Conservation (phyloP, 2,888 invertebrate species). For the Podotricha telesiphe region DNA sequence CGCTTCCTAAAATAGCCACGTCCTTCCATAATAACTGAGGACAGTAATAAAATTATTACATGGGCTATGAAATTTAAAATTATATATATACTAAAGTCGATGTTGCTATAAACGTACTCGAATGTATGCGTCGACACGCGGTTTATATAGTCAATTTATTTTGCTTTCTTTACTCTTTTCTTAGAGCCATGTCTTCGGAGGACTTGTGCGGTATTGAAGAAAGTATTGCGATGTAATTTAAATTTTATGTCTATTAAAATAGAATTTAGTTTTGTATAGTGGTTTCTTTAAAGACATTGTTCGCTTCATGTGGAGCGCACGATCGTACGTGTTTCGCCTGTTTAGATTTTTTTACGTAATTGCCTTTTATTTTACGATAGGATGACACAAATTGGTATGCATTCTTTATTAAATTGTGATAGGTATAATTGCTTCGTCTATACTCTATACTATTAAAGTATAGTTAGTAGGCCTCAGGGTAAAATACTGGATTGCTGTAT, state of each 20-base stretch:
- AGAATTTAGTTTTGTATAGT: conserved; percentile 4
- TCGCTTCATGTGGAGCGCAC: conserved; percentile 36
- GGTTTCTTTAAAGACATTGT: conserved; percentile 13
- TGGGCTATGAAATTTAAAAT: conserved; percentile 28
- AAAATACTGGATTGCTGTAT: background rate
- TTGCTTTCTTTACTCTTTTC: conserved; percentile 53
- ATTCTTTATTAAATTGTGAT: conserved; percentile 44
- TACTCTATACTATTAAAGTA: conserved; percentile 6
- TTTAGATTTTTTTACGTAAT: conserved; percentile 47
- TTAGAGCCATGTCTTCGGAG: conserved; percentile 56
- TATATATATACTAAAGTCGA: conserved; percentile 12
- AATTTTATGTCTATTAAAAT: background rate
- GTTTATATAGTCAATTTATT: conserved; percentile 56
- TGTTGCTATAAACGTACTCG: conserved; percentile 26
- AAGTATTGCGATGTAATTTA: background rate
- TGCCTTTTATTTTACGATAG: conserved; percentile 46
- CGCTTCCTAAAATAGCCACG: conserved; percentile 63
- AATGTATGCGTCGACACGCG: conserved; percentile 63
- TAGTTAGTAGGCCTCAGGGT: conserved; percentile 29
- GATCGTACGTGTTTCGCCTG: conserved; percentile 51
- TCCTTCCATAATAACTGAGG: conserved; percentile 58
- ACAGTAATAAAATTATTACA: conserved; percentile 67
- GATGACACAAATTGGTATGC: conserved; percentile 48
- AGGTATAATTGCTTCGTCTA: conserved; percentile 25
- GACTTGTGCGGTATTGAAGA: conserved; percentile 54